phyloP scores from a whole-genome alignment of 2,113 vertebrate genomes.

The Eudyptes chrysolophus region DNA sequence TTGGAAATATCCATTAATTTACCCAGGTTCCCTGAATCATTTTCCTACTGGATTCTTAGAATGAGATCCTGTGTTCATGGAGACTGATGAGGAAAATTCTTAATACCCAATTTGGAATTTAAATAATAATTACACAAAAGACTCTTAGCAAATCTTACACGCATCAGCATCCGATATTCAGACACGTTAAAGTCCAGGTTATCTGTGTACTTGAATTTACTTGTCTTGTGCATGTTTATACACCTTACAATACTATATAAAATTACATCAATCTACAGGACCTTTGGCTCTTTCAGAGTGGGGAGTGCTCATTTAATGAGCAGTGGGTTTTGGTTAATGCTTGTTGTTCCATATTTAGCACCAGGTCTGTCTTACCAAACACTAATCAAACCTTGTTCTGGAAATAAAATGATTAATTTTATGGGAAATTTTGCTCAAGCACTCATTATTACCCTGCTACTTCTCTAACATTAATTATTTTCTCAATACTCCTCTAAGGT shows the following conservation, averaged over 20 bases:
- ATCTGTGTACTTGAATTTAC: background rate
- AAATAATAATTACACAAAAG: background rate
- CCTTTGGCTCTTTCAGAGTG: background rate
- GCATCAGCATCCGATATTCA: background rate
- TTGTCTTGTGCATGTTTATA: background rate
- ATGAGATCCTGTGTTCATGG: background rate
- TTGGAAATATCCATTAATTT: background rate
- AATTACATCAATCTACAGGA: background rate
- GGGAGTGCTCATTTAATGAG: background rate
- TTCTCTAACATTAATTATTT: background rate
- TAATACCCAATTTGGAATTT: background rate
- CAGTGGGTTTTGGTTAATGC: background rate
- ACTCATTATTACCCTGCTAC: background rate
- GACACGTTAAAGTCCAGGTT: background rate
- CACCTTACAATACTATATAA: background rate
- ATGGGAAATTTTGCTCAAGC: background rate
- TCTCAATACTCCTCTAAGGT: background rate
- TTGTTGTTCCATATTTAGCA: background rate
- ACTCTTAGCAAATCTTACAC: background rate
- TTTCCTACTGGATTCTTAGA: background rate
- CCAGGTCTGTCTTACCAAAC: background rate
- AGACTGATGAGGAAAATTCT: background rate
- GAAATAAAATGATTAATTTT: background rate
- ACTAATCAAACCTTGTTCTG: background rate
- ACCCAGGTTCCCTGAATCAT: accelerated